A percentile compares a stretch with the other conserved stretches of the same genome.
Evolutionary conservation across 2,113 vertebrate species (phyloP).

Genomic region (Cardinalis cardinalis): DNA sequence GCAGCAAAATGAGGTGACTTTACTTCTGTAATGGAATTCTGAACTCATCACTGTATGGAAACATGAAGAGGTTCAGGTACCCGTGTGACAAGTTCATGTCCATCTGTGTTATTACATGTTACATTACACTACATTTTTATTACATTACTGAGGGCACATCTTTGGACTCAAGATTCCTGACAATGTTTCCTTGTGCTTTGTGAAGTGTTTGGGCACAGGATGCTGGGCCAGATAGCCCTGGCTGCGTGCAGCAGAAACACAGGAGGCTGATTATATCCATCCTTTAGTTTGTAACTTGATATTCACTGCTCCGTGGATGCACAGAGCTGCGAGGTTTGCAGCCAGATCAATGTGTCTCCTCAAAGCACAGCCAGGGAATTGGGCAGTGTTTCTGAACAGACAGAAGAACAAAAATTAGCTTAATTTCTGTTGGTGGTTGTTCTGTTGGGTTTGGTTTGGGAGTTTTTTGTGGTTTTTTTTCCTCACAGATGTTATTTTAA

Average conservation of each 20-base stretch:
- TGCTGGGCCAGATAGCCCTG: not conserved
- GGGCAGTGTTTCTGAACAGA: not conserved
- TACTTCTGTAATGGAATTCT: not conserved
- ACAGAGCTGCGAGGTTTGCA: not conserved
- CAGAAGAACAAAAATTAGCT: not conserved
- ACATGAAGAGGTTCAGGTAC: not conserved
- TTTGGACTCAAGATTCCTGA: not conserved
- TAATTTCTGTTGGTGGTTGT: not conserved
- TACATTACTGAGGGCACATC: not conserved
- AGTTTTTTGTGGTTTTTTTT: not conserved
- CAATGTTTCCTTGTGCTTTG: not conserved
- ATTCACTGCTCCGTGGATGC: not conserved
- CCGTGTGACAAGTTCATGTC: not conserved
- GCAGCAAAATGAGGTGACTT: not conserved
- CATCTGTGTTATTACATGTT: not conserved
- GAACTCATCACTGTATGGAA: not conserved
- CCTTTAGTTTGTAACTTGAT: slow-evolving; percentile 4
- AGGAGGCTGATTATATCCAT: not conserved
- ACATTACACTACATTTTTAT: not conserved
- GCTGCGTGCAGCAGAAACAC: not conserved
- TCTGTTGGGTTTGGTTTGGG: not conserved
- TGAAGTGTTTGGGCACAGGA: not conserved
- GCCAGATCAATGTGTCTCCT: not conserved
- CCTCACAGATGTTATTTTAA: not conserved
- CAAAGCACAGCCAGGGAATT: not conserved